Evolutionary conservation across 2,888 invertebrate genomes (phyloP), one percentile per base, ranked within the genome.

Genomic region (Cheilosia scutellata): DNA sequence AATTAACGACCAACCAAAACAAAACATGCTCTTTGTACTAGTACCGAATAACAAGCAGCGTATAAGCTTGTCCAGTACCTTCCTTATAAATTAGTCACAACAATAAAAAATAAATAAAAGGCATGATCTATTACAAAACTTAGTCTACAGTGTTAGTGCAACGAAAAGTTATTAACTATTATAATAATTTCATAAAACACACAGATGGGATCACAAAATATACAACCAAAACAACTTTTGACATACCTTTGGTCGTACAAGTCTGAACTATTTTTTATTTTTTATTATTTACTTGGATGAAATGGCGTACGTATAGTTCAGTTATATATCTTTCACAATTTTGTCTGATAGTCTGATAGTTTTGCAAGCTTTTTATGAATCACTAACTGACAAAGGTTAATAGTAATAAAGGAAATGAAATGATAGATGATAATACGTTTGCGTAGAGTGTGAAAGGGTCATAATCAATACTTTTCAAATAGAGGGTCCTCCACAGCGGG

Each of bases 211-310:
- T 57, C 78, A 83, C 62, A 74, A 49, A 75, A 57, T 65, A 75
- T 16, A 68, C 62, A 82, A 62, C 57, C 42, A 74, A 76, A 70
- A 40, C 11, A 53, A 47, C 55, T 70, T 49, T 75, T 31, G 27
- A 84, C 84, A 84, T 84, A 84, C 84, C 84, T 75, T 79, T 37
- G 57, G n/a, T 57, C 60, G 68, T 40, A 42, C n/a, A 20, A 44
- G n/a, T 44, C 55, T 49, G 49, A 49, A 70, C 63, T 57, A 44
- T 51, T 51, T 51, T 55, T 29, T 68, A 31, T 27, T 42, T 20
- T 25, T 49, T 49, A 40, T 13, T 70, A 9, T 70, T 75, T 42
- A 55, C 60, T 42, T 9, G 51, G 31, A 13, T 53, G 62, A 77
- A 62, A 70, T 62, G 33, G 7, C 7, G 6, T 47, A 16, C 7